phyloP scores from a whole-genome alignment of 2,113 vertebrate genomes.

The Melospiza melodia region DNA sequence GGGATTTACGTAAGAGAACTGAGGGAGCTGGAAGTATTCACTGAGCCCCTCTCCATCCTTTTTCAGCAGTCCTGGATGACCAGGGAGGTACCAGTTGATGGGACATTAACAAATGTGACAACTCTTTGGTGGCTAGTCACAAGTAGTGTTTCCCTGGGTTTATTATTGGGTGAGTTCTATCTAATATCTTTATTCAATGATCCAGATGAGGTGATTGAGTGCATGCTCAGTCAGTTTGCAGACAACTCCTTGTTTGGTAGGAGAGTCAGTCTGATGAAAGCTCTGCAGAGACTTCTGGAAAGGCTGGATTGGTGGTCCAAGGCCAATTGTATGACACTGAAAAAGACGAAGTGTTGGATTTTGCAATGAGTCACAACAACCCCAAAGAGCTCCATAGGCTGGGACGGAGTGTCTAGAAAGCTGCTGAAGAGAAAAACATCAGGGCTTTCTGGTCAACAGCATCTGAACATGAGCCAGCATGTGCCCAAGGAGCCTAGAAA shows the following conservation, averaged over 20 bases:
- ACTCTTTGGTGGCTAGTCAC: too few species aligned
- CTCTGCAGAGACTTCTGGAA: neutral
- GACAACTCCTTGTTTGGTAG: accelerated
- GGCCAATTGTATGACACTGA: neutral
- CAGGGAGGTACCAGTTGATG: neutral
- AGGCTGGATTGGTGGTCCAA: neutral
- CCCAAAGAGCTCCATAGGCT: neutral
- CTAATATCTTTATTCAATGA: neutral
- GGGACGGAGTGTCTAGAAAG: neutral
- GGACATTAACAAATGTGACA: neutral
- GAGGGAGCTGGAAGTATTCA: neutral
- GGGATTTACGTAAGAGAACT: neutral
- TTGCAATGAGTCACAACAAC: neutral
- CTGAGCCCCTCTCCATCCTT: neutral
- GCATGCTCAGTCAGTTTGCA: neutral
- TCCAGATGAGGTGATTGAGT: neutral
- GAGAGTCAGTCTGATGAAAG: neutral
- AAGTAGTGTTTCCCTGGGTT: neutral
- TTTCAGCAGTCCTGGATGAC: neutral
- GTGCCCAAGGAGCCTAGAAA: neutral
- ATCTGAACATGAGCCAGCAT: accelerated
- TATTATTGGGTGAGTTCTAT: accelerated
- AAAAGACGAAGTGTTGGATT: neutral
- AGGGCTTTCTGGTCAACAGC: neutral
- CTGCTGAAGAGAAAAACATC: accelerated